phyloP scores from a whole-genome alignment of 2,113 vertebrate species.

The Calonectris borealis region DNA sequence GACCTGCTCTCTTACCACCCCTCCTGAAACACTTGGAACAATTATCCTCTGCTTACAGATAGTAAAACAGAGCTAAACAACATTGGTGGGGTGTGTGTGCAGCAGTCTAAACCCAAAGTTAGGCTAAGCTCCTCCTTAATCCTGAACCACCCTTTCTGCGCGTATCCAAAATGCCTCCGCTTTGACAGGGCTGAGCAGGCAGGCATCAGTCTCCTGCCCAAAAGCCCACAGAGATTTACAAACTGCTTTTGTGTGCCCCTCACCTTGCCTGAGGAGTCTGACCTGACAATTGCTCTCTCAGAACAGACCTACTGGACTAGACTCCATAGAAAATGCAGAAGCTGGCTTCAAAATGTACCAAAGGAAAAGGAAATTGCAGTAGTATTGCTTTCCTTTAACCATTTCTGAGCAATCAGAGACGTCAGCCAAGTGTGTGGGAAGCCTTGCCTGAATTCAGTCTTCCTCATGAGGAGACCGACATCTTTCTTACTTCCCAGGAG shows the following conservation, averaged over 20 bases:
- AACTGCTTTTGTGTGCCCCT: not conserved
- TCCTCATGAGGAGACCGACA: not conserved
- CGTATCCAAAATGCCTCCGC: not conserved
- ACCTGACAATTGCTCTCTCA: not conserved
- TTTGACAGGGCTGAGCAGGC: not conserved
- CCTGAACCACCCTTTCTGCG: not conserved
- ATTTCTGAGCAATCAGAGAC: not conserved
- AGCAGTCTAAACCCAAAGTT: not conserved
- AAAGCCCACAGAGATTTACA: not conserved
- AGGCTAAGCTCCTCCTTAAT: not conserved
- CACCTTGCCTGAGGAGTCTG: not conserved
- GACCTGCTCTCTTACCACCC: not conserved
- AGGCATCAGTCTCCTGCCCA: not conserved
- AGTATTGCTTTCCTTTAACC: not conserved
- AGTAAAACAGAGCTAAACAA: not conserved
- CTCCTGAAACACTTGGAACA: not conserved
- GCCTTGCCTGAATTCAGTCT: not conserved
- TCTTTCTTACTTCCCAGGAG: not conserved
- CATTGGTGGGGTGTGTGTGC: not conserved
- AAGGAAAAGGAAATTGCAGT: not conserved
- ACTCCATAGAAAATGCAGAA: not conserved
- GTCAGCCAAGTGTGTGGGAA: not conserved
- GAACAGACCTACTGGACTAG: not conserved
- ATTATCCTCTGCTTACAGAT: not conserved
- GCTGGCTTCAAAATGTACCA: not conserved